Base-by-base conservation (phyloP, 2,888 invertebrate genomes). In the Disparrhopalites patrizii region DNA sequence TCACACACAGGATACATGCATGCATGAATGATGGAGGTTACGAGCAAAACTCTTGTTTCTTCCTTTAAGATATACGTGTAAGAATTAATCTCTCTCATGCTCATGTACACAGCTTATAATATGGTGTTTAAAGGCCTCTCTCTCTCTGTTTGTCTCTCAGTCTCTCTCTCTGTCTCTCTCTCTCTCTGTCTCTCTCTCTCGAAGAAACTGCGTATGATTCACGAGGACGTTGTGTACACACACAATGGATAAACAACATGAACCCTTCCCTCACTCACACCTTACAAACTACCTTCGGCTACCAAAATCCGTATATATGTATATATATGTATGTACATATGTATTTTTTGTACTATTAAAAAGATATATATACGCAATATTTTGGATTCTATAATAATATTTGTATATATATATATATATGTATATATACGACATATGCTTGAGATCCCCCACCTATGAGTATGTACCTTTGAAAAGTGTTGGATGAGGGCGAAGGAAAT, bases 1-100 rank as follows among this genome's bases (percentile, higher is more conserved):
- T n/a, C n/a, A n/a, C n/a, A 36, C 66, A 67, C 66, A 67, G 66
- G 66, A 67, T 67, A n/a, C n/a, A 67, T 62, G 66, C 57, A 66
- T 66, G 66, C 66, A 66, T 67, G 62, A 62, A 67, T 52, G 65
- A 52, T 52, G 47, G 38, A 50, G 51, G 50, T 51, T 33, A 61
- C 50, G 25, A 57, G 23, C 57, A 30, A 40, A n/a, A 60, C 57
- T 10, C 43, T 38, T 28, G 28, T 30, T 18, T 27, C 51, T 51
- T 27, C 28, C 30, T 30, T 18, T 27, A 28, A 5, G n/a, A 30
- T 47, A 43, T 40, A 43, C 38, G 15, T 55, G 36, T 18, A 33
- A 25, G 31, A 54, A 28, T 54, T 54, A 61, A 28, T 50, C 58
- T 30, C 31, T 47, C 60, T 50, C 28, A 36, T 27, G 18, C 33